These are phyloP conservation scores for Halcyon smyrnensis DNA, from an alignment of 2,797 vertebrate species.

Conservation along the genomic window DNA sequence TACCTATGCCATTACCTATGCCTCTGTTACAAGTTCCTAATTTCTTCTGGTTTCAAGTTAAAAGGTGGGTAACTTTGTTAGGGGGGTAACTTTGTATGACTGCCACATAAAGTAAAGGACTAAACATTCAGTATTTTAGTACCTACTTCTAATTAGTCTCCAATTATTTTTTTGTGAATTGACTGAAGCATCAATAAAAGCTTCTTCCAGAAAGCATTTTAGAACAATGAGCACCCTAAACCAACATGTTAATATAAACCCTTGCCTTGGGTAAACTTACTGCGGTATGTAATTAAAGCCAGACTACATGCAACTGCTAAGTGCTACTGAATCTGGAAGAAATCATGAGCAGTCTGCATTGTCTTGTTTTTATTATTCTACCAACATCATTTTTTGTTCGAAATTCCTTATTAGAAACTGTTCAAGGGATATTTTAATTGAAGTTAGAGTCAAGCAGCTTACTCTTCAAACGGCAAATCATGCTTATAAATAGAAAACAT, in stretches of 20 bases:
- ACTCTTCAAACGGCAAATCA: neutral
- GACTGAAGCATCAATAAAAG: neutral
- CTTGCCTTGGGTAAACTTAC: neutral
- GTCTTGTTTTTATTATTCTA: neutral
- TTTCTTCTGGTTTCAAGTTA: neutral
- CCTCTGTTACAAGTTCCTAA: accelerated
- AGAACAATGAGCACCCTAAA: neutral
- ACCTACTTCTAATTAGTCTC: neutral
- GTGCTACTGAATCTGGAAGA: neutral
- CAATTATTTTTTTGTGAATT: neutral
- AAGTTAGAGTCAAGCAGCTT: neutral
- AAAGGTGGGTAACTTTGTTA: neutral
- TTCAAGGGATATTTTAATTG: neutral
- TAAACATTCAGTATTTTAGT: neutral
- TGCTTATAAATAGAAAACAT: neutral
- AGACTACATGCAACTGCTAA: neutral
- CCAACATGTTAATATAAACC: neutral
- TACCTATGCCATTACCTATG: neutral
- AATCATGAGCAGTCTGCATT: neutral
- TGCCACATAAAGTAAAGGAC: neutral
- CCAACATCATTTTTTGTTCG: neutral
- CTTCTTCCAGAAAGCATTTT: neutral
- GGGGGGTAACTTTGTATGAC: neutral
- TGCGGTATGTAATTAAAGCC: neutral
- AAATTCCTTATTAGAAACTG: neutral